Percentiles rank a stretch among this genome's conserved stretches.
phyloP scores from a whole-genome alignment of 2,797 vertebrate species.

The Rhinoraja longicauda region DNA sequence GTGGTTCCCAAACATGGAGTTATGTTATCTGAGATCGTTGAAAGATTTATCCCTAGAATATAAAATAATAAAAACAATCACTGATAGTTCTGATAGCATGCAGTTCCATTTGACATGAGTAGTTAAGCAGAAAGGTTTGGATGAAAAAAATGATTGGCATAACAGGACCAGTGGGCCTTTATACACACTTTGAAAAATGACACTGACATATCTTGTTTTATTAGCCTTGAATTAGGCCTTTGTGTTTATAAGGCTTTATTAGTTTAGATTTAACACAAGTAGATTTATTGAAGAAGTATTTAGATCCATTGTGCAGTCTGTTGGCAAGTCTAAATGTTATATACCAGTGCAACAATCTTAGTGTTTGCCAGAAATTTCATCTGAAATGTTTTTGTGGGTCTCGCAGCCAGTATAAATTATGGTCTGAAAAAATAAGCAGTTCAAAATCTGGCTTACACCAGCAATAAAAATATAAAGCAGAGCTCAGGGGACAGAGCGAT shows the following conservation, averaged over 20 bases:
- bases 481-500: not conserved
- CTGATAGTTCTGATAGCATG: not conserved
- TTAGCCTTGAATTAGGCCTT: not conserved
- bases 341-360: not conserved
- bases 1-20: not conserved
- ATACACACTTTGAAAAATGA: not conserved
- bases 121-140: not conserved
- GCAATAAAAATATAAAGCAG: not conserved
- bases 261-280: not conserved
- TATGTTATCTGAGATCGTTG: not conserved
- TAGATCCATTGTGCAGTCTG: not conserved
- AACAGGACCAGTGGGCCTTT: not conserved
- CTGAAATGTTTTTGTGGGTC: not conserved
- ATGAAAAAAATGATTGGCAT: too few species aligned
- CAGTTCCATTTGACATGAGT: not conserved
- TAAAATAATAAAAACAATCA: not conserved
- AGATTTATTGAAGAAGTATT: not conserved
- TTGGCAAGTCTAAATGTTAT: not conserved
- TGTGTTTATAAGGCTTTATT: not conserved
- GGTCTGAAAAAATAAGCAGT: not conserved
- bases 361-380: not conserved
- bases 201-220: not conserved
- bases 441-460: slow-evolving; percentile 1
- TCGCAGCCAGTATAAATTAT: not conserved
- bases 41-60: not conserved